Percentiles rank a stretch among this genome's conserved stretches.
These are phyloP conservation scores for Lytechinus variegatus DNA, from an alignment of 35 echinoderm and acorn worm species.

Conservation along the genomic window DNA sequence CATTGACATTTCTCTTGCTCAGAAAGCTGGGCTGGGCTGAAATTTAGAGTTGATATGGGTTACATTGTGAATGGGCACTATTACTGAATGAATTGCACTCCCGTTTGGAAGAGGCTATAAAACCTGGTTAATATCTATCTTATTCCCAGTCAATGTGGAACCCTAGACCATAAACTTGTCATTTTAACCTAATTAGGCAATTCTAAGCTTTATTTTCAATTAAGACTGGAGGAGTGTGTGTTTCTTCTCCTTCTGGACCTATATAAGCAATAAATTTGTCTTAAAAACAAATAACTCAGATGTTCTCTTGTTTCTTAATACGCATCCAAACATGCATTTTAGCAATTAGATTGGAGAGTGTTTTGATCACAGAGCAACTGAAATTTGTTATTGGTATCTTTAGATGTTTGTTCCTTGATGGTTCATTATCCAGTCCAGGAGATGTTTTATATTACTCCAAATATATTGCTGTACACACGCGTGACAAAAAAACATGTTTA, in stretches of 20 bases:
- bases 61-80: background rate
- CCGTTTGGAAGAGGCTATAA: background rate
- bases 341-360: background rate
- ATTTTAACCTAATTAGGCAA: constrained; percentile 20
- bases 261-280: background rate
- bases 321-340: background rate
- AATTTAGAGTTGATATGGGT: background rate
- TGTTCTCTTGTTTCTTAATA: background rate
- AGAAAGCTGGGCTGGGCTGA: background rate
- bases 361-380: background rate
- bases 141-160: constrained; percentile 11
- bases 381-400: no score
- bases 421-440: no score
- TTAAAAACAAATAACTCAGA: background rate
- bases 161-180: background rate
- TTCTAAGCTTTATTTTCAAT: background rate
- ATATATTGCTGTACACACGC: no score
- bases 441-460: no score
- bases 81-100: background rate
- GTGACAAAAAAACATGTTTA: no score
- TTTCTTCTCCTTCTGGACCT: background rate
- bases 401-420: no score
- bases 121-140: background rate
- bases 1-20: background rate
- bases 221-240: background rate